These are phyloP conservation scores for Chironomus tentans DNA, from an alignment of 2,888 invertebrate genomes.

Conservation along the genomic window DNA sequence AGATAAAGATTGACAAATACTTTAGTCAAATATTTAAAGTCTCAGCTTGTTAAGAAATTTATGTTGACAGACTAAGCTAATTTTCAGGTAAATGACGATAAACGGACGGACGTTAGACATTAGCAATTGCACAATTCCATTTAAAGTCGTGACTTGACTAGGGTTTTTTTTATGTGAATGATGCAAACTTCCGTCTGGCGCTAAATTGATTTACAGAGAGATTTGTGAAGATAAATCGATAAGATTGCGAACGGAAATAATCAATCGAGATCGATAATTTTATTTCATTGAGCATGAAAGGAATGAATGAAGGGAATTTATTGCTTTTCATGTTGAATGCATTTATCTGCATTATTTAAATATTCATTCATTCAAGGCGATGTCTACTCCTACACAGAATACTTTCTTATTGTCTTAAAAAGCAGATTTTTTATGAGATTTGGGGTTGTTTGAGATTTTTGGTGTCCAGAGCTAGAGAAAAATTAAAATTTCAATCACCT, in stretches of 20 bases:
- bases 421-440: too few relatives aligned
- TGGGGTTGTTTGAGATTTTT: too few relatives aligned
- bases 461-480: too few relatives aligned
- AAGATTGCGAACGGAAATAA: background rate
- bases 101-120: background rate
- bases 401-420: background rate
- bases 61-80: background rate
- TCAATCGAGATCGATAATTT: background rate
- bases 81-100: background rate
- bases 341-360: background rate
- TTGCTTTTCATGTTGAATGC: constrained; percentile 1
- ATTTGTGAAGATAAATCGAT: too few relatives aligned
- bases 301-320: background rate
- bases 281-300: background rate
- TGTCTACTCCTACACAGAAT: constrained; percentile 1
- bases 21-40: background rate
- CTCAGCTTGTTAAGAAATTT: background rate
- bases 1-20: background rate
- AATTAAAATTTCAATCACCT: too few relatives aligned
- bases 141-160: background rate
- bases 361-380: background rate
- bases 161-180: too few relatives aligned
- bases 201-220: background rate
- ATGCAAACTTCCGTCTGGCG: background rate
- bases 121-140: background rate